phyloP scores from a whole-genome alignment of 1,140 invertebrate genomes.

The Rhyzopertha dominica region DNA sequence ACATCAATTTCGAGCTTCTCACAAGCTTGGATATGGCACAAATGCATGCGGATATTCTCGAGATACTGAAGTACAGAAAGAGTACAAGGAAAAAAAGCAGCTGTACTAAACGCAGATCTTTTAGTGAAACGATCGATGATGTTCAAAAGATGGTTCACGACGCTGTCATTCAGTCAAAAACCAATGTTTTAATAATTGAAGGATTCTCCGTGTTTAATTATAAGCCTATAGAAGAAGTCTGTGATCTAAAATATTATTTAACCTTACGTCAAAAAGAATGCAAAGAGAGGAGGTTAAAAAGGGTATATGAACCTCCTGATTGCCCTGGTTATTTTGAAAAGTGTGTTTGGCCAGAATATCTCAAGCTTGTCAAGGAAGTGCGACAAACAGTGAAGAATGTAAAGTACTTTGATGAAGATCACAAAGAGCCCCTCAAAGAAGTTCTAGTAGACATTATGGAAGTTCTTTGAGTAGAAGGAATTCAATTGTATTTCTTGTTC shows the following conservation, averaged over 20 bases:
- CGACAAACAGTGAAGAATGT: conserved; percentile 20
- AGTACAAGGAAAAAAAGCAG: conserved; percentile 4
- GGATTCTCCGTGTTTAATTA: conserved; percentile 73
- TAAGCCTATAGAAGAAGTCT: conserved; percentile 57
- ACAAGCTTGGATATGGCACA: conserved; percentile 68
- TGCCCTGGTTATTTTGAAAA: conserved; percentile 72
- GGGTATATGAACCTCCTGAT: conserved; percentile 72
- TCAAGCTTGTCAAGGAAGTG: conserved; percentile 30
- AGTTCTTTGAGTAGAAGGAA: too few relatives aligned
- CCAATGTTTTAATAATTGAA: conserved; percentile 64
- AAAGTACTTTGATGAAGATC: conserved; percentile 25
- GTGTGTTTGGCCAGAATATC: conserved; percentile 66
- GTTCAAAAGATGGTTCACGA: conserved; percentile 4
- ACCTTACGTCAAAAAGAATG: conserved; percentile 64
- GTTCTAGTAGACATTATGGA: conserved; percentile 26
- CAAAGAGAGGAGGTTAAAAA: conserved; percentile 51
- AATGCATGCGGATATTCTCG: conserved; percentile 58
- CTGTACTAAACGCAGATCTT: not conserved
- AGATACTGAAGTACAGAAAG: conserved; percentile 39
- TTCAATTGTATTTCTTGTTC: too few relatives aligned
- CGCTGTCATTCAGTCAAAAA: conserved; percentile 26
- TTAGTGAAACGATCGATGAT: conserved; percentile 2
- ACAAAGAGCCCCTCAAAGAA: conserved; percentile 14
- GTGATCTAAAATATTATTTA: conserved; percentile 68
- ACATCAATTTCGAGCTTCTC: conserved; percentile 74